A percentile compares a stretch with the other conserved stretches of the same genome.
Evolutionary conservation across 2,113 vertebrate species (phyloP).

Genomic region (Rhynchopsitta pachyrhyncha): DNA sequence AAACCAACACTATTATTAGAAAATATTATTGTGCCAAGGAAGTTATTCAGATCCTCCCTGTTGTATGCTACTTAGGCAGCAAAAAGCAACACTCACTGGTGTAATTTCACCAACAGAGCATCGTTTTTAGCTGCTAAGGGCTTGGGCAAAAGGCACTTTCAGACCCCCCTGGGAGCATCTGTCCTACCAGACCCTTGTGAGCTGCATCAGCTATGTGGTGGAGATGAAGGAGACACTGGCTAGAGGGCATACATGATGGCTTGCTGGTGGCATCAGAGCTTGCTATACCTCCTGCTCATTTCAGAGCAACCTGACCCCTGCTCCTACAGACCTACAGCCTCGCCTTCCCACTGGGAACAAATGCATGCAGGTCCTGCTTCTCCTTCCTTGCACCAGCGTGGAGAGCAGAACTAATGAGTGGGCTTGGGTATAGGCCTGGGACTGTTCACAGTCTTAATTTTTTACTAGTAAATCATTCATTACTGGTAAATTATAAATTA

Average conservation of each 20-base stretch:
- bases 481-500: not conserved
- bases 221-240: not conserved
- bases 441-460: not conserved
- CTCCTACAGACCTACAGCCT: not conserved
- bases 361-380: not conserved
- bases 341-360: not conserved
- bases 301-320: not conserved
- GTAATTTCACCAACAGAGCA: not conserved
- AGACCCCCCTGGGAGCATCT: fast-evolving
- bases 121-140: not conserved
- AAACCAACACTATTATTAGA: not conserved
- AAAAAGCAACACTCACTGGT: not conserved
- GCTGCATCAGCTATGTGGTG: not conserved
- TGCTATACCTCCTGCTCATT: fast-evolving
- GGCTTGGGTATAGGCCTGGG: not conserved
- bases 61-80: not conserved
- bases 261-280: not conserved
- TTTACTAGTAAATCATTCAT: not conserved
- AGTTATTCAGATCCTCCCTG: not conserved
- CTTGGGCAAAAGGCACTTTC: not conserved
- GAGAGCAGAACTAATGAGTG: fast-evolving
- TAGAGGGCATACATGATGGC: not conserved
- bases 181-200: fast-evolving
- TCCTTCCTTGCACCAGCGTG: not conserved
- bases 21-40: not conserved